Conservation (phyloP, 2,797 vertebrate species). For the Phoebastria nigripes region DNA sequence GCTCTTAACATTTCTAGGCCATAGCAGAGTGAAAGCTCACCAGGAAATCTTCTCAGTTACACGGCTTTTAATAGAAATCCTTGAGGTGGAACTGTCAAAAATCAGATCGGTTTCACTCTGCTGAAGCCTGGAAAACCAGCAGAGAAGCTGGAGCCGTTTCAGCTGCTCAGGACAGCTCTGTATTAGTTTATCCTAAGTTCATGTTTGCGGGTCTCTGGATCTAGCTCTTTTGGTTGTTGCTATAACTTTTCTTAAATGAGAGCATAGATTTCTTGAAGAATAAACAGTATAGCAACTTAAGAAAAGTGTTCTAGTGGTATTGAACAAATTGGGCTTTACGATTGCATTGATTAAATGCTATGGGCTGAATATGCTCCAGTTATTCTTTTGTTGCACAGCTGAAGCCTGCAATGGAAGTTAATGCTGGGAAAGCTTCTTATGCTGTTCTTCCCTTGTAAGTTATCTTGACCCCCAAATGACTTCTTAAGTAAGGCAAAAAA, state of each 20-base stretch:
- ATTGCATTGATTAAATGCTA: background rate
- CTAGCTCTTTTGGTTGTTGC: background rate
- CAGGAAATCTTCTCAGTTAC: slow-evolving; percentile 66
- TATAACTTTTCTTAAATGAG: background rate
- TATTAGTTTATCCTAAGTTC: slow-evolving; percentile 33
- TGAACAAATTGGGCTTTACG: background rate
- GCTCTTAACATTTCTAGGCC: slow-evolving; percentile 56
- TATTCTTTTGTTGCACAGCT: background rate
- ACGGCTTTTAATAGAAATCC: slow-evolving; percentile 60
- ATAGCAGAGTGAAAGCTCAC: slow-evolving; percentile 45
- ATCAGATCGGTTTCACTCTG: slow-evolving; percentile 58
- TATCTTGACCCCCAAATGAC: slow-evolving; percentile 10
- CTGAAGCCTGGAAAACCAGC: slow-evolving; percentile 47
- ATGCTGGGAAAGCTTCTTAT: background rate
- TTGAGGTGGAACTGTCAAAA: slow-evolving; percentile 68
- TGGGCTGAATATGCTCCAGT: background rate
- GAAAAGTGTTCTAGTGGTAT: background rate
- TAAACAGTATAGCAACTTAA: background rate
- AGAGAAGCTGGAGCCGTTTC: slow-evolving; percentile 38
- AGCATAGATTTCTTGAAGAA: background rate
- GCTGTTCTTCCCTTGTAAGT: background rate
- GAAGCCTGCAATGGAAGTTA: slow-evolving; percentile 28
- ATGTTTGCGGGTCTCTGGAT: slow-evolving; percentile 7
- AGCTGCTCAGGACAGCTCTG: background rate
- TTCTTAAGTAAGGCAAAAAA: background rate